These are phyloP conservation scores for Theocolax elegans DNA, from an alignment of 1,140 invertebrate species.

Conservation along the genomic window DNA sequence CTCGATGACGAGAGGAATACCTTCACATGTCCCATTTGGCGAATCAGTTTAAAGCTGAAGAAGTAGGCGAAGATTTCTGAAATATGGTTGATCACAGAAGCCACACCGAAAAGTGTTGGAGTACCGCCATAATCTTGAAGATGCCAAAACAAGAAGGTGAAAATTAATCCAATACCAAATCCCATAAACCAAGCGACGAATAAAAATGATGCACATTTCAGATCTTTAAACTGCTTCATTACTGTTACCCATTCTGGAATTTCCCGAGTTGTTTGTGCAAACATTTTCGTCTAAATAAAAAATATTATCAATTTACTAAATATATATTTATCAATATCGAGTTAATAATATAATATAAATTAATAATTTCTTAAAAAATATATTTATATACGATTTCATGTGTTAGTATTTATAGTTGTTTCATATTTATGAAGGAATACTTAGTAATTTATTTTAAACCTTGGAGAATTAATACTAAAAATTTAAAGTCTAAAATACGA, in stretches of 20 bases:
- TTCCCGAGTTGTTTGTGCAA: conserved; percentile 90
- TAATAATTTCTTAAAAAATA: background rate
- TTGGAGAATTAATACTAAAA: no score
- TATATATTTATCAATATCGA: no score
- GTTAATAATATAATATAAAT: background rate
- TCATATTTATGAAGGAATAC: no score
- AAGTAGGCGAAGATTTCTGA: conserved; percentile 99
- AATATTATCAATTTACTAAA: no score
- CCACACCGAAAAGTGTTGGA: conserved; percentile 96
- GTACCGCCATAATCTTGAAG: conserved; percentile 96
- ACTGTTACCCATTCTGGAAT: conserved; percentile 94
- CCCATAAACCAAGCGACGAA: conserved; percentile 99
- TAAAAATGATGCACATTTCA: conserved; percentile 93
- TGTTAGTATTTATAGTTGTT: no score
- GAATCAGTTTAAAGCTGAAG: conserved; percentile 95
- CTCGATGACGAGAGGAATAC: no score
- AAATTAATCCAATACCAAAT: conserved; percentile 98
- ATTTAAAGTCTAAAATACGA: no score
- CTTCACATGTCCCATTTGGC: conserved; percentile 94
- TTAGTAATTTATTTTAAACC: no score
- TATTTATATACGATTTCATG: no score
- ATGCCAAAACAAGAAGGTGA: conserved; percentile 99
- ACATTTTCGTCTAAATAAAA: conserved; percentile 83
- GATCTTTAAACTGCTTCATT: conserved; percentile 87
- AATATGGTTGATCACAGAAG: conserved; percentile 98